Evolutionary conservation across 2,113 vertebrate species (phyloP).

Genomic region (Labeo catla): DNA sequence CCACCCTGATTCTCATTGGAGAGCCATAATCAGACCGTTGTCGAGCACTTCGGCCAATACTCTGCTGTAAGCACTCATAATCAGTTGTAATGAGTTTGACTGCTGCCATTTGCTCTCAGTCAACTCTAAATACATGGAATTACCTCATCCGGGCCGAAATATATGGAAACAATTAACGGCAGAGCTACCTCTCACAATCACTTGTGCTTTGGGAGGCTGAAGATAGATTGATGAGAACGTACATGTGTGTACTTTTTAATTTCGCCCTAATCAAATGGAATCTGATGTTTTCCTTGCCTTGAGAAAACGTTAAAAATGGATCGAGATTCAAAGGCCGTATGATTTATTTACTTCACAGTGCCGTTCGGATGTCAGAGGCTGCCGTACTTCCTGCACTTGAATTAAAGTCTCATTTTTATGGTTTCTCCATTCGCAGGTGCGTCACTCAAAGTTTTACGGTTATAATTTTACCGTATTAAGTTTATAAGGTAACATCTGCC

Average conservation of each 20-base stretch:
- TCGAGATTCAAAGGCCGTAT: slow-evolving; percentile 13
- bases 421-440: slow-evolving; percentile 13
- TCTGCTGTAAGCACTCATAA: slow-evolving; percentile 63
- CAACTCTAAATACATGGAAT: slow-evolving; percentile 66
- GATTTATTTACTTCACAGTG: slow-evolving; percentile 30
- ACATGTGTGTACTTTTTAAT: slow-evolving; percentile 53
- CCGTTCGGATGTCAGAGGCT: slow-evolving; percentile 12
- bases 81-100: slow-evolving; percentile 70
- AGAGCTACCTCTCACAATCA: slow-evolving; percentile 64
- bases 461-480: background rate
- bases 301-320: slow-evolving; percentile 11
- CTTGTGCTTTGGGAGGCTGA: slow-evolving; percentile 55
- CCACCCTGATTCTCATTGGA: slow-evolving; percentile 50
- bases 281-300: slow-evolving; percentile 31
- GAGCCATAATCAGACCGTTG: slow-evolving; percentile 66
- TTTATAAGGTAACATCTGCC: slow-evolving; percentile 7
- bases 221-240: slow-evolving; percentile 62
- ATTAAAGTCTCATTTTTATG: slow-evolving; percentile 11
- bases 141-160: slow-evolving; percentile 74
- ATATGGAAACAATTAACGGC: slow-evolving; percentile 76
- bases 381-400: background rate
- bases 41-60: slow-evolving; percentile 60
- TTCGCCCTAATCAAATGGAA: slow-evolving; percentile 54
- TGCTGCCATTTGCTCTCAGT: slow-evolving; percentile 63
- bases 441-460: background rate